Base-by-base conservation (phyloP, 1,140 invertebrate genomes). In the Agrypnia vestita region DNA sequence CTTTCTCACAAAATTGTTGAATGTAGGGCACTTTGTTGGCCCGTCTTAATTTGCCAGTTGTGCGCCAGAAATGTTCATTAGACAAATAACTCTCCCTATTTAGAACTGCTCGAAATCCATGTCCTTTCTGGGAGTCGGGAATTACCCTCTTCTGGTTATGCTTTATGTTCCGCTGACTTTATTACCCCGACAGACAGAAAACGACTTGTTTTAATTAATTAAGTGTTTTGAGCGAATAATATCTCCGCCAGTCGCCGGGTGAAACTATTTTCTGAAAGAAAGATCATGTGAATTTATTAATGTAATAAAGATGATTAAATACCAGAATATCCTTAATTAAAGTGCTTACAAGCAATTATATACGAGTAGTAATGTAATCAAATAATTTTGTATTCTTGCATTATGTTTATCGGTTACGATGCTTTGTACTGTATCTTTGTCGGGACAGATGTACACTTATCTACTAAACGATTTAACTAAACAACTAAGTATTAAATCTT, bases 51-150 rank as follows among this genome's bases (percentile, higher is more conserved):
- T 69, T 10, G 64, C 44, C 7, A 17, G 43, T n/a, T 49, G 43
- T 69, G 64, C 25, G 25, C 44, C 13, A 46, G 44, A 69, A 67
- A 69, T 69, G 44, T 46, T 69, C 64, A 7, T 13, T 69, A 69
- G 64, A 49, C 15, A 47, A 47, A 69, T 69, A 47, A 49, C 64
- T 35, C 64, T 13, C 12, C 13, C 64, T 15, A 49, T 69, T 69
- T 47, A 67, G n/a, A 69, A 49, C 44, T 69, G 12, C 64, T 69
- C 44, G 13, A 46, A n/a, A 69, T 69, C 44, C 44, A 17, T 69
- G 64, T 46, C 64, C 7, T 12, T 15, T 62, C 61, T 13, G 44
- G 64, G 46, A 69, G 15, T 0, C 8, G 7, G n/a, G n/a, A 35
- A 35, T n/a, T 47, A 17, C 19, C 43, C 43, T 47, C 44, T 35